A percentile compares a stretch with the other conserved stretches of the same genome.
phyloP scores from a whole-genome alignment of 1,140 invertebrate genomes.

The Matsumurasca onukii region DNA sequence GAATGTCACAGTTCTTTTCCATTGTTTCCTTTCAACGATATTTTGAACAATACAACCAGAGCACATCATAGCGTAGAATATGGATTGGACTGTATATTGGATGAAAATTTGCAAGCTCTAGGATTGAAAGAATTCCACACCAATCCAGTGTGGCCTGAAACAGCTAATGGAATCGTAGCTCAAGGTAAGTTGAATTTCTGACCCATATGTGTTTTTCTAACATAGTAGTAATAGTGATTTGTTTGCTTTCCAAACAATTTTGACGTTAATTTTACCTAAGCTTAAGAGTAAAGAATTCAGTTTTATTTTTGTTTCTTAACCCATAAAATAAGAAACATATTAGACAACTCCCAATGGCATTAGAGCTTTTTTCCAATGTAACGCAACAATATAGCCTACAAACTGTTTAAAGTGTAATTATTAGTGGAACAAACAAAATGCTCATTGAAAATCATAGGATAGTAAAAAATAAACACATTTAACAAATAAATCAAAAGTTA shows the following conservation, averaged over 20 bases:
- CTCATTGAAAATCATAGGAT: no score
- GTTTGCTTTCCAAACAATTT: neutral
- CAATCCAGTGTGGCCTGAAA: neutral
- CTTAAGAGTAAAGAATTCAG: neutral
- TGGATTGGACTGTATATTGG: constrained; percentile 7
- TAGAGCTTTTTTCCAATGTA: no score
- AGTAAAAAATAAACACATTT: no score
- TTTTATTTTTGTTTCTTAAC: neutral
- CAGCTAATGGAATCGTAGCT: neutral
- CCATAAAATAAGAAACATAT: neutral
- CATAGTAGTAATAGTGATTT: neutral
- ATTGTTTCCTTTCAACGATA: neutral
- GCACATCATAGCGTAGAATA: neutral
- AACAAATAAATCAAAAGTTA: no score
- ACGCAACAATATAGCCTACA: no score
- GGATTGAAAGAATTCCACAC: neutral
- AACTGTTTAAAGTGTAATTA: no score
- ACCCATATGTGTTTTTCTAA: no score
- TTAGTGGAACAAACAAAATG: no score
- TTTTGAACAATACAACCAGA: neutral
- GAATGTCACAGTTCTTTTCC: constrained; percentile 17
- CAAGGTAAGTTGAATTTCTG: neutral
- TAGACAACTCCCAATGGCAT: neutral
- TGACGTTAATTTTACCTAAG: neutral
- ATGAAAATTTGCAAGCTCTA: constrained; percentile 10